Conservation (phyloP, 1,140 invertebrate genomes). For the Muscidifurax raptorellus region DNA sequence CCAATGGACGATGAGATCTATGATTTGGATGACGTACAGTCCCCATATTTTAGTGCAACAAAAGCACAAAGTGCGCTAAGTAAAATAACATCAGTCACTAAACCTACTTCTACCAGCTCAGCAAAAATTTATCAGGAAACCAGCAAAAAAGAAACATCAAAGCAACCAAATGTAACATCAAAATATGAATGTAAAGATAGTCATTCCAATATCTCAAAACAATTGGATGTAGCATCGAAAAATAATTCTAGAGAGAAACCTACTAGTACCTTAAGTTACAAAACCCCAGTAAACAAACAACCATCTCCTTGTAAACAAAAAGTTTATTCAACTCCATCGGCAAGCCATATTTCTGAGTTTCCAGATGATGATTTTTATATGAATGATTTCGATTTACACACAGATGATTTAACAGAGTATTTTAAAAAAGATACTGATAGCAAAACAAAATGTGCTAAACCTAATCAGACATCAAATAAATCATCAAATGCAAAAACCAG, state of each 20-base stretch:
- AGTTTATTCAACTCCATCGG: neutral
- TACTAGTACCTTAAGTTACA: neutral
- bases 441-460: too few species aligned
- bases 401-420: constrained; percentile 22
- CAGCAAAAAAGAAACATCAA: neutral
- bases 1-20: constrained; percentile 46
- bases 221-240: neutral
- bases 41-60: neutral
- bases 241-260: neutral
- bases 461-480: too few species aligned
- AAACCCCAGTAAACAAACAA: neutral
- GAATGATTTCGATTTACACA: constrained; percentile 53
- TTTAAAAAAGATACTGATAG: neutral
- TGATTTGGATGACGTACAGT: constrained; percentile 34
- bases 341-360: constrained; percentile 9
- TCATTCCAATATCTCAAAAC: neutral
- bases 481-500: neutral
- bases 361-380: constrained; percentile 57
- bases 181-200: neutral
- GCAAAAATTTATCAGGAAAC: neutral
- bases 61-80: constrained; percentile 12
- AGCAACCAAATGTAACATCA: constrained; percentile 4
- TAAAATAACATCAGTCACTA: neutral
- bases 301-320: constrained; percentile 3
- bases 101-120: neutral